Base-by-base conservation (phyloP, 64 coral and sea anemone genomes). In the Dendronephthya gigantea region DNA sequence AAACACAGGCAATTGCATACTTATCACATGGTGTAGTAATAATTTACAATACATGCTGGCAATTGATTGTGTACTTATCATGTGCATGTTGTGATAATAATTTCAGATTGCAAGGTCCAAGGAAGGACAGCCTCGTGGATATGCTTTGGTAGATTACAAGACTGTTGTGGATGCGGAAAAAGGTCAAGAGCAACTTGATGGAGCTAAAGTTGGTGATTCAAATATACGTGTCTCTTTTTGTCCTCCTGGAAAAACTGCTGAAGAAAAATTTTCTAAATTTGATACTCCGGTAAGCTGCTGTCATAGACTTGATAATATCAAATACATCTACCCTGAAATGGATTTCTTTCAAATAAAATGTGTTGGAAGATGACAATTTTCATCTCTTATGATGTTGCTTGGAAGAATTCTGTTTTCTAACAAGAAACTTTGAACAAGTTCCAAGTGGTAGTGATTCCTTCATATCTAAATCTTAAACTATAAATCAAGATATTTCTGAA, bases 101-200 rank as follows among this genome's bases (percentile, higher is more conserved):
- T 6, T 52, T 40, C 48, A 97, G 95, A 90, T 98, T 40, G 95
- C 95, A 13, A 98, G 90, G 32, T 35, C 82, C 6, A 87, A 87
- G 68, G 81, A 81, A 39, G 90, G 95, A 11, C 66, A 84, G 28
- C 93, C 95, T 8, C 43, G 95, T 48, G 95, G 95, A n/a, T 93
- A 93, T 93, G 95, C 95, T 10, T 93, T 98, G 88, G 89, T 98
- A 28, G 95, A 98, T 66, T 98, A 93, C 74, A 65, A 35, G 16
- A 93, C 89, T 41, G 81, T 83, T 27, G 84, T 91, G 40, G 95
- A 98, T 48, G 92, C 95, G 31, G 95, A 98, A 56, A 87, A 72
- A 91, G 91, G 84, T 8, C 95, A 93, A 50, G 89, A 91, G 30
- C 81, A 92, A n/a, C 95, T 93, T 15, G 93, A 93, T 88, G 92